Evolutionary conservation across 2,888 invertebrate genomes (phyloP).

Genomic region (Omphaloscelis lunosa): DNA sequence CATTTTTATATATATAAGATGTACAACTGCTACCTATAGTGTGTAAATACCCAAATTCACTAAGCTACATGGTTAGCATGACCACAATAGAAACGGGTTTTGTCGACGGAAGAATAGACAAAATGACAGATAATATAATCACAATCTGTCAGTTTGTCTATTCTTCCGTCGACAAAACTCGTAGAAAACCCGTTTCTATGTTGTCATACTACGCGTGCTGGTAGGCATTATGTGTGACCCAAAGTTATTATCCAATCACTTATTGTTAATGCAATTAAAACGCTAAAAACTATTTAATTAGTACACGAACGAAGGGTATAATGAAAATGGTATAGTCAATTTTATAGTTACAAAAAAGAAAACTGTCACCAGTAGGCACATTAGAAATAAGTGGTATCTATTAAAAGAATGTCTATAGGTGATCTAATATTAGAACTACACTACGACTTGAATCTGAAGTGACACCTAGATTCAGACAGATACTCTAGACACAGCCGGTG

Average conservation of each 20-base stretch:
- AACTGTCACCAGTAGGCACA: not conserved
- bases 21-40: too few species aligned
- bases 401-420: not conserved
- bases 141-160: too few species aligned
- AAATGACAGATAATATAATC: too few species aligned
- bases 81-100: too few species aligned
- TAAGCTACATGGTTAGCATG: too few species aligned
- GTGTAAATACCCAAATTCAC: too few species aligned
- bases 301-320: not conserved
- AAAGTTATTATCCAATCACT: not conserved
- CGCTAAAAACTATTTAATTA: not conserved
- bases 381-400: not conserved
- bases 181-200: too few species aligned
- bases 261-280: not conserved
- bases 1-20: too few species aligned
- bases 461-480: constrained; percentile 18
- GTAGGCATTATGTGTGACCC: not conserved
- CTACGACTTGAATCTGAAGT: constrained; percentile 18
- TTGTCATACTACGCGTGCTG: too few species aligned
- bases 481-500: constrained; percentile 11
- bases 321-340: not conserved
- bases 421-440: constrained; percentile 26
- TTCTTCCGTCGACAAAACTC: too few species aligned
- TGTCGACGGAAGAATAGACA: too few species aligned
- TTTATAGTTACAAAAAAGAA: not conserved